Base-by-base conservation (phyloP, 2,113 vertebrate species). In the Syngnathus typhle region DNA sequence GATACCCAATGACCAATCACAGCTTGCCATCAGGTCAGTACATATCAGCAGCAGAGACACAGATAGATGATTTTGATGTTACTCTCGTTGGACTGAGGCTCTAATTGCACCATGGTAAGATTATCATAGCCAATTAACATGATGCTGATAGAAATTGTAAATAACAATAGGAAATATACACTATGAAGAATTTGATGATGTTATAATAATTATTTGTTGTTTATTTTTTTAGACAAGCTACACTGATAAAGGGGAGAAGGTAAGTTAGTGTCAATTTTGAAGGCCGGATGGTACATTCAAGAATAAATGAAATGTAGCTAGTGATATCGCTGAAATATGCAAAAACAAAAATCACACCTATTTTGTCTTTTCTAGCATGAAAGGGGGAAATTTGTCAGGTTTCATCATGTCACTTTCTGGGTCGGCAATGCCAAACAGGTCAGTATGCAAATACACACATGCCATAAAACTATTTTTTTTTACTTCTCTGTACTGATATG, bases 381-480 rank as follows among this genome's bases (percentile, higher is more conserved):
- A 54, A 86, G 67, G 66, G 93, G 93, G 73, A 87, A 69, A 75
- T 93, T 92, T 80, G 7, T 93, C 46, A 85, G 27, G 67, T 94
- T 94, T 80, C 92, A 94, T 76, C 93, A 94, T 77, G 0, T 93
- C 46, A 92, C 88, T 27, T 93, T 93, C 78, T 94, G 92, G 93
- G 93, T 94, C n/a, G 91, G 93, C 79, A 94, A 94, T 70, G 93
- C 92, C 64, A 94, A 93, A 81, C 93, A 93, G 91, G 93, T 93
- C 73, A 79, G 84, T 68, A 47, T 61, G 32, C 37, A 76, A 60
- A 71, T 21, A 5, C 13, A 61, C 41, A 64, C 41, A 23, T 37
- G 9, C 1, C 4, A 44, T 6, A 39, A 39, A 39, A 39, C 6
- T 1, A 7, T 8, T 41, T 41, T 41, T 41, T 8, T 41, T 41